Evolutionary conservation across 2,113 vertebrate species (phyloP), one percentile per base, ranked within the genome.

Genomic region (Noturus placidus): DNA sequence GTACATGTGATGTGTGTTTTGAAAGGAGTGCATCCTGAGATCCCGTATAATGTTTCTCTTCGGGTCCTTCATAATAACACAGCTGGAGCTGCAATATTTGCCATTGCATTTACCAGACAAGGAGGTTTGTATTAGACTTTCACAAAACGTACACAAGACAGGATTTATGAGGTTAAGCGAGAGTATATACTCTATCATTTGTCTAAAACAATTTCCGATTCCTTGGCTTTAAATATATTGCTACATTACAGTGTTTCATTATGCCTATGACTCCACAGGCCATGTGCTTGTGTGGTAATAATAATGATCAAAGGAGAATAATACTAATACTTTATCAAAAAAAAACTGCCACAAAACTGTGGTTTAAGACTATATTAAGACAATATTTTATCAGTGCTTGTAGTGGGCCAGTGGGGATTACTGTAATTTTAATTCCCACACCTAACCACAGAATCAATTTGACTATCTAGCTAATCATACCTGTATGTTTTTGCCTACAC

Each of bases 21-120:
- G 94, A 93, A 93, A 80, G 93, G 93, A 69, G 5, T 95, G 1
- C 59, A 87, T 82, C 92, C 94, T 0, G 83, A 92, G 83, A 88
- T 93, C 20, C 91, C 92, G 25, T 96, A 94, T 11, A 87, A 83
- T 2, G 87, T 95, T 54, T 93, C 93, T 0, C 88, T 95, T 79
- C 93, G 56, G 87, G 91, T 59, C 3, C 81, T 95, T 88, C 89
- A 89, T 1, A 86, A 87, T 1, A 80, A 38, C 13, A 79, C 19
- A 2, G 83, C 84, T 0, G 90, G 91, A 30, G 52, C 42, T 22
- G 88, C 63, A 8, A n/a, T 3, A 11, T 92, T 88, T 0, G 22
- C 54, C 38, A 19, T 59, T 6, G 67, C 69, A 8, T 95, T 95
- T 57, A 93, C 94, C 52, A 89, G 89, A 15, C 91, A 96, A 91